These are phyloP conservation scores for Octopus sinensis DNA, from an alignment of 1,140 invertebrate genomes.

Conservation along the genomic window DNA sequence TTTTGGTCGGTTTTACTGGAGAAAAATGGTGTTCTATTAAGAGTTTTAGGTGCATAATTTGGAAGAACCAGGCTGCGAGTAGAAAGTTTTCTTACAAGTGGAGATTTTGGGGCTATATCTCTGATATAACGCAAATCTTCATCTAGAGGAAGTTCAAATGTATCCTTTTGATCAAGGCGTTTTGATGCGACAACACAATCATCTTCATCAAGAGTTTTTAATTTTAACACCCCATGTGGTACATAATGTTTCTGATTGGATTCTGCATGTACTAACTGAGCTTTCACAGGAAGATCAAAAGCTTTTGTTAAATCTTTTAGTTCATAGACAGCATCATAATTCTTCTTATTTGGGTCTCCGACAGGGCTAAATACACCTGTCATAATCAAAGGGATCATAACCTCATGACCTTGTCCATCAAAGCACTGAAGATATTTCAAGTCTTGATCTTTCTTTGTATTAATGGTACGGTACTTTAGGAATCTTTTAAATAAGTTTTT, in stretches of 20 bases:
- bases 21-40: neutral
- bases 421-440: constrained; percentile 51
- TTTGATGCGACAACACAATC: constrained; percentile 36
- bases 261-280: constrained; percentile 40
- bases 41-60: constrained; percentile 1
- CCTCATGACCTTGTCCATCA: constrained; percentile 37
- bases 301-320: constrained; percentile 48
- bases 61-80: neutral
- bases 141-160: constrained; percentile 40
- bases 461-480: constrained; percentile 35
- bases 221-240: constrained; percentile 36
- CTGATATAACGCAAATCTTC: constrained; percentile 35
- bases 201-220: constrained; percentile 39
- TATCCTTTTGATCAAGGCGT: constrained; percentile 24
- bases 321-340: constrained; percentile 50
- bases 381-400: constrained; percentile 52
- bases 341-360: constrained; percentile 37
- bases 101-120: constrained; percentile 33
- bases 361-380: constrained; percentile 51
- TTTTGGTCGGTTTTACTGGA: neutral
- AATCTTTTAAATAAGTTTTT: constrained; percentile 41
- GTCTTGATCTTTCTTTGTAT: constrained; percentile 35
- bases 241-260: constrained; percentile 20
- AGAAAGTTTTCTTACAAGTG: neutral
- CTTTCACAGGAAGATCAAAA: constrained; percentile 45